These are phyloP conservation scores for Oceanites oceanicus DNA, from an alignment of 2,113 vertebrate genomes.

Conservation along the genomic window DNA sequence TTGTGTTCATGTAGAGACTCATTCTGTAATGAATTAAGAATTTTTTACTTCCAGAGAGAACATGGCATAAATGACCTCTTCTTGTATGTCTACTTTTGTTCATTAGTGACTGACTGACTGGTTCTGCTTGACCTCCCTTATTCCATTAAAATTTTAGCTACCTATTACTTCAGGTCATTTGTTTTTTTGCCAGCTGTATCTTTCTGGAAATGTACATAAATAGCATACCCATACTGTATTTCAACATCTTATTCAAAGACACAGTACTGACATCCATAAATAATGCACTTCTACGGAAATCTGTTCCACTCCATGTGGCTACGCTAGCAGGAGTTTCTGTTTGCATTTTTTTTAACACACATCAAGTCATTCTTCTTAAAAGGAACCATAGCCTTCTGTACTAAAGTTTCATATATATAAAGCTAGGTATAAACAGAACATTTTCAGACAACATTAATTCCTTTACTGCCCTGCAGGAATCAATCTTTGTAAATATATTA, in stretches of 20 bases:
- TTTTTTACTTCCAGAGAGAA: not conserved
- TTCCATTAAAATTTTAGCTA: not conserved
- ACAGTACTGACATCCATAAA: not conserved
- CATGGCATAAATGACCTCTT: not conserved
- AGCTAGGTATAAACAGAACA: not conserved
- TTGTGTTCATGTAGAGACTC: not conserved
- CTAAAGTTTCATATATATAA: not conserved
- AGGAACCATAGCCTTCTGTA: not conserved
- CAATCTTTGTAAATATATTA: not conserved
- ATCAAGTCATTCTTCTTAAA: not conserved
- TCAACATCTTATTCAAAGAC: not conserved
- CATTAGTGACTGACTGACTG: not conserved
- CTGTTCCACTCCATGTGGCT: not conserved
- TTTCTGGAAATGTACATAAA: not conserved
- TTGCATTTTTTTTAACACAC: not conserved
- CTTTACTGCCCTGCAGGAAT: not conserved
- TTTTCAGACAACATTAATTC: not conserved
- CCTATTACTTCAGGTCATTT: not conserved
- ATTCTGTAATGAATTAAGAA: not conserved
- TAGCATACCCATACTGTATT: not conserved
- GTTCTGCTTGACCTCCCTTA: not conserved
- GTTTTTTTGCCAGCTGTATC: not conserved
- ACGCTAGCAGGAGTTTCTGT: not conserved
- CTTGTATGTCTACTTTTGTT: not conserved
- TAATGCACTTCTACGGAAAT: not conserved